These are phyloP conservation scores for Poecilia picta DNA, from an alignment of 2,797 vertebrate genomes.

Conservation along the genomic window DNA sequence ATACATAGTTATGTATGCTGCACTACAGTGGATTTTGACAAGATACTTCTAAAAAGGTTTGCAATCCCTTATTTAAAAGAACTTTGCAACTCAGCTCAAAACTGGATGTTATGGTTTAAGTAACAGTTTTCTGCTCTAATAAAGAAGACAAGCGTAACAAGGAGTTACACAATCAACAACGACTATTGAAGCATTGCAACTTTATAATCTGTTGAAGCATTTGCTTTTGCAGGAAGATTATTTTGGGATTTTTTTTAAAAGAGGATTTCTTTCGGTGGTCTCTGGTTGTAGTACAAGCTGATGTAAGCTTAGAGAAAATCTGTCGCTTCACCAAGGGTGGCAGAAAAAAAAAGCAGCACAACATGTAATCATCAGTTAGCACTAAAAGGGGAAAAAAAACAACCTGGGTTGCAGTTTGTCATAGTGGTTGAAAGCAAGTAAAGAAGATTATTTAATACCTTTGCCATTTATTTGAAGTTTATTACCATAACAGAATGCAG, in stretches of 20 bases:
- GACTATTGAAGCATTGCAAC: slow-evolving; percentile 16
- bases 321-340: neutral
- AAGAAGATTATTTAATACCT: neutral
- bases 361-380: slow-evolving; percentile 19
- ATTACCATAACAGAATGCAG: neutral
- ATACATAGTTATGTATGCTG: neutral
- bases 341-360: neutral
- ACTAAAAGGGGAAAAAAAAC: slow-evolving; percentile 5
- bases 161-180: slow-evolving; percentile 22
- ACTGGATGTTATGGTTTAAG: slow-evolving; percentile 21
- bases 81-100: slow-evolving; percentile 30
- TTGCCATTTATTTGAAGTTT: neutral
- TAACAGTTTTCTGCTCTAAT: slow-evolving; percentile 9
- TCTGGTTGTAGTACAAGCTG: slow-evolving; percentile 11
- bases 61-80: slow-evolving; percentile 7
- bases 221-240: slow-evolving; percentile 20
- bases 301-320: slow-evolving; percentile 13
- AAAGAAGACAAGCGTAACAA: slow-evolving; percentile 5
- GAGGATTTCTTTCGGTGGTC: neutral
- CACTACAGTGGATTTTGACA: neutral
- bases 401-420: neutral
- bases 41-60: neutral
- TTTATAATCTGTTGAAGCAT: slow-evolving; percentile 2
- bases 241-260: slow-evolving; percentile 6
- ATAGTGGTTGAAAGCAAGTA: neutral